These are phyloP conservation scores for Crotalus helleri DNA, from an alignment of 2,113 vertebrate species.

Conservation along the genomic window DNA sequence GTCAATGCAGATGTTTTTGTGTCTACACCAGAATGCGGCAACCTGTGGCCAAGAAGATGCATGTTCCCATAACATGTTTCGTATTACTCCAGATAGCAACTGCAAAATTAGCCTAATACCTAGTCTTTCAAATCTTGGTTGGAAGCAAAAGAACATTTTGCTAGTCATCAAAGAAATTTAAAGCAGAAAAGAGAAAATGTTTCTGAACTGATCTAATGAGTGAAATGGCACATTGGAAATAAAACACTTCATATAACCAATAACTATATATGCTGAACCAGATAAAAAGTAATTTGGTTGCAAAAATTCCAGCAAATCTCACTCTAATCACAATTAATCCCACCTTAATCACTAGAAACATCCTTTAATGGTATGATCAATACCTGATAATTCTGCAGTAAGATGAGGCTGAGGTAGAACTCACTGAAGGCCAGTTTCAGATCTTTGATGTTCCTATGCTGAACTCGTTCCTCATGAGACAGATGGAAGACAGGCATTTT, in stretches of 20 bases:
- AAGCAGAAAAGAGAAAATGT: not conserved
- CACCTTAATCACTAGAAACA: not conserved
- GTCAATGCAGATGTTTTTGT: not conserved
- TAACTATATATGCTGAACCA: not conserved
- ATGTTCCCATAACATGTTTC: not conserved
- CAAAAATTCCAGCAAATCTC: not conserved
- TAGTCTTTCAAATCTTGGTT: not conserved
- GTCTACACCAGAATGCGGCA: not conserved
- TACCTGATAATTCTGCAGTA: conserved; percentile 99
- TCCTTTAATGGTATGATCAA: fast-evolving
- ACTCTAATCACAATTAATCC: not conserved
- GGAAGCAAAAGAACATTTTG: not conserved
- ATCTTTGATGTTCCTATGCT: conserved; percentile 95
- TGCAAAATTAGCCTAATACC: not conserved
- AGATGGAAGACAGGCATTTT: conserved; percentile 91
- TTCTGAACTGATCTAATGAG: not conserved
- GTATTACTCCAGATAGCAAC: not conserved
- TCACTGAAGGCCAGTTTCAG: conserved; percentile 98
- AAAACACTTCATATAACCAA: not conserved
- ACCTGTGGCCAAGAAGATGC: not conserved
- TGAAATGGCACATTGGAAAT: not conserved
- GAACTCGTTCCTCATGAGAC: conserved; percentile 93
- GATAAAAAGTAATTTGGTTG: not conserved
- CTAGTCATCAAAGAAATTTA: not conserved
- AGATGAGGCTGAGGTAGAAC: conserved; percentile 99